A percentile compares a stretch with the other conserved stretches of the same genome.
Evolutionary conservation across 1,140 invertebrate genomes (phyloP).

Genomic region (Laupala kohalensis): DNA sequence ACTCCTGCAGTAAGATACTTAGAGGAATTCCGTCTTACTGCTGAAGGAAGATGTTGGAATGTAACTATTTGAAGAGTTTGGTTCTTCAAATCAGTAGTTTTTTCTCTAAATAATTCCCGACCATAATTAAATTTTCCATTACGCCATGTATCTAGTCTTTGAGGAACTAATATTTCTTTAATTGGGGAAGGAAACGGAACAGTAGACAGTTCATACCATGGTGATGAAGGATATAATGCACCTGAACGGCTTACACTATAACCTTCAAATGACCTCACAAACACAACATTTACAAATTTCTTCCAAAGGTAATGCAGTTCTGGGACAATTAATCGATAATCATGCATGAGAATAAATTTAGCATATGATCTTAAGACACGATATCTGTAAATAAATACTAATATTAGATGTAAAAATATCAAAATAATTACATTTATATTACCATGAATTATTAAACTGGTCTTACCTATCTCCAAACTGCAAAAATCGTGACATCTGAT

Average conservation of each 20-base stretch:
- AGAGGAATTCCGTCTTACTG: not conserved
- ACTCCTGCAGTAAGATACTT: not conserved
- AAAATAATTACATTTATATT: not conserved
- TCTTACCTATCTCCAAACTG: conserved; percentile 49
- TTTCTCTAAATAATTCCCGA: conserved; percentile 31
- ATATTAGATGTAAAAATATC: conserved; percentile 5
- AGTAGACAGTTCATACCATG: conserved; percentile 52
- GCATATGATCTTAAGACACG: conserved; percentile 51
- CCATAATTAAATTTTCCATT: conserved; percentile 31
- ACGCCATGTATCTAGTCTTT: conserved; percentile 48
- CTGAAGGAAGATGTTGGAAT: not conserved
- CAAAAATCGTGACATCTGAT: conserved; percentile 48
- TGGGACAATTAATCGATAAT: conserved; percentile 45
- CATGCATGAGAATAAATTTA: conserved; percentile 53
- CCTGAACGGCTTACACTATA: not conserved
- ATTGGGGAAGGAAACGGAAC: conserved; percentile 51
- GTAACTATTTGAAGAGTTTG: not conserved
- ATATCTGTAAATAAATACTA: conserved; percentile 33
- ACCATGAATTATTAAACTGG: not conserved
- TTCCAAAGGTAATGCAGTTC: conserved; percentile 63
- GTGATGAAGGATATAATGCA: conserved; percentile 12
- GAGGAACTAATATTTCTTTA: conserved; percentile 33
- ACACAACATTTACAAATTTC: conserved; percentile 58
- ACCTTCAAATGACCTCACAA: conserved; percentile 40
- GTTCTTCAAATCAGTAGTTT: not conserved